A percentile compares a stretch with the other conserved stretches of the same genome.
Evolutionary conservation across 2,888 invertebrate species (phyloP).

Genomic region (Caenorhabditis doughertyi): DNA sequence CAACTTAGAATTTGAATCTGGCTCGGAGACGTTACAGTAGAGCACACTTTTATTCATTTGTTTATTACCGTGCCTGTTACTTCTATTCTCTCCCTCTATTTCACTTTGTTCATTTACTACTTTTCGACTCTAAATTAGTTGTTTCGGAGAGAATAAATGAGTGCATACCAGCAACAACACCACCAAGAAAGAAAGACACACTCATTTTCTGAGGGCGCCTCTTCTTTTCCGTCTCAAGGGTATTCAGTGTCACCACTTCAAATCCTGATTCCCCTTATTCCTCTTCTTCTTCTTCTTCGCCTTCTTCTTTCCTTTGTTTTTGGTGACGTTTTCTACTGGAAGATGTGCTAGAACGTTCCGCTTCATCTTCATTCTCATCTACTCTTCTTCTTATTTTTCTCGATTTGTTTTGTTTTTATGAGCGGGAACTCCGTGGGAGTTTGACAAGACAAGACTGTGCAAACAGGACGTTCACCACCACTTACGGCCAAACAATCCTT

Average conservation of each 20-base stretch:
- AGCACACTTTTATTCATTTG: too few relatives aligned
- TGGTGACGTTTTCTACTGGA: slow-evolving; percentile 35
- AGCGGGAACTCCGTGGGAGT: slow-evolving; percentile 52
- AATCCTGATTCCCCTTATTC: slow-evolving; percentile 52
- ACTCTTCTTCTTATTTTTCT: not conserved
- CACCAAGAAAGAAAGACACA: slow-evolving; percentile 34
- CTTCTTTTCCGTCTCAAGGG: slow-evolving; percentile 55
- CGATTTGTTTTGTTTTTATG: slow-evolving; percentile 57
- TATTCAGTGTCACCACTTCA: slow-evolving; percentile 65
- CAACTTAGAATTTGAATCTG: too few relatives aligned
- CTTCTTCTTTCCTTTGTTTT: slow-evolving; percentile 35
- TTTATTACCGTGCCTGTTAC: not conserved
- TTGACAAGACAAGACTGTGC: slow-evolving; percentile 62
- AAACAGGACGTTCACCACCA: slow-evolving; percentile 54
- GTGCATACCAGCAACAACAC: slow-evolving; percentile 48
- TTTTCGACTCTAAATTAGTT: slow-evolving; percentile 58
- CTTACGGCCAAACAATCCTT: slow-evolving; percentile 60
- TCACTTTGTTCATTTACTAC: slow-evolving; percentile 18
- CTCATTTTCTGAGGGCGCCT: slow-evolving; percentile 53
- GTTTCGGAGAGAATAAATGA: slow-evolving; percentile 36
- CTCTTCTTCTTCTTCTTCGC: slow-evolving; percentile 11
- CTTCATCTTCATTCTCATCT: slow-evolving; percentile 6
- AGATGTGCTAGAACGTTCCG: slow-evolving; percentile 58
- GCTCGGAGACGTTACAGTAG: too few relatives aligned
- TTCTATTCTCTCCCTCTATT: not conserved